A percentile compares a stretch with the other conserved stretches of the same genome.
Evolutionary conservation across 2,113 vertebrate genomes (phyloP).

Genomic region (Cyphomyrus plagiostoma): DNA sequence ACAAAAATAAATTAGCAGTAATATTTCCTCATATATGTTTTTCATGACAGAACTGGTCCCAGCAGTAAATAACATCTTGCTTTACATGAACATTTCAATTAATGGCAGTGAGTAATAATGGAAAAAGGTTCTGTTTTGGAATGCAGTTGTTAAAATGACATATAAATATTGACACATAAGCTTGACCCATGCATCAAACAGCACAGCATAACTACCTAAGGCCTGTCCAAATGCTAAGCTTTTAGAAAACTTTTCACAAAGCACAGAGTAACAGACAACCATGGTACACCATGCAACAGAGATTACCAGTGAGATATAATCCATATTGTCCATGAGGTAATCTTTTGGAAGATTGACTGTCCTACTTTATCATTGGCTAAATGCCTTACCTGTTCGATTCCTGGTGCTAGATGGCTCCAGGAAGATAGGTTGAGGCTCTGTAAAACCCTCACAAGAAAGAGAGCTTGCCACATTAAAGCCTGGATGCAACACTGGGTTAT

Average conservation of each 20-base stretch:
- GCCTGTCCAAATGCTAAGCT: neutral
- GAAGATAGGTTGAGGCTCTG: slow-evolving; percentile 71
- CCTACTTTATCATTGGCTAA: neutral
- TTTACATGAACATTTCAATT: neutral
- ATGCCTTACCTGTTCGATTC: slow-evolving; percentile 64
- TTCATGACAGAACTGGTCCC: neutral
- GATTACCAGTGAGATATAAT: neutral
- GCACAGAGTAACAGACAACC: neutral
- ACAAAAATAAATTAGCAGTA: neutral
- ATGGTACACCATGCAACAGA: neutral
- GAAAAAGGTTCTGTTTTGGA: neutral
- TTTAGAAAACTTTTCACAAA: neutral
- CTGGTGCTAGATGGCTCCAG: slow-evolving; percentile 60
- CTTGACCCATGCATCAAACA: neutral
- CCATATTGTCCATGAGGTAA: neutral
- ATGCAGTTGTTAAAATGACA: neutral
- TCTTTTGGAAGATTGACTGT: neutral
- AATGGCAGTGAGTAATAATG: neutral
- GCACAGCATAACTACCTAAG: neutral
- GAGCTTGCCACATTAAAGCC: slow-evolving; percentile 65
- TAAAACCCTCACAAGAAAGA: slow-evolving; percentile 65
- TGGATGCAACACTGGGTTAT: slow-evolving; percentile 58
- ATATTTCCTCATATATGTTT: neutral
- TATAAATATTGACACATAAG: neutral
- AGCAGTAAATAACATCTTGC: neutral